Conservation (phyloP, 2,797 vertebrate species). For the Sebastes alutus region DNA sequence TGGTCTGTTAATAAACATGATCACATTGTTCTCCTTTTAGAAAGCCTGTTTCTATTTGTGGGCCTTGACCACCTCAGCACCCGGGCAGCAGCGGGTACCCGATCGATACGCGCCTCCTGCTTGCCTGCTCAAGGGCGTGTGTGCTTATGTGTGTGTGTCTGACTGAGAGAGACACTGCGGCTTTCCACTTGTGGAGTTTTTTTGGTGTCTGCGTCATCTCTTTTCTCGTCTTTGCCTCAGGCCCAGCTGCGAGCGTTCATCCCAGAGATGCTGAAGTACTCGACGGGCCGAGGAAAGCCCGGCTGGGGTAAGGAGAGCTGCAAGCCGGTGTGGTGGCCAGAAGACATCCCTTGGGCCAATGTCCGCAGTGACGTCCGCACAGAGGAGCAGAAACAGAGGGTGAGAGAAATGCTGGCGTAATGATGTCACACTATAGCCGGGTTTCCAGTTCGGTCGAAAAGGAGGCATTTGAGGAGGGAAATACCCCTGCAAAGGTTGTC, state of each 20-base stretch:
- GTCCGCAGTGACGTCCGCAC: constrained; percentile 97
- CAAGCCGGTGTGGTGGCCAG: constrained; percentile 98
- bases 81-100: constrained; percentile 31
- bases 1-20: constrained; percentile 65
- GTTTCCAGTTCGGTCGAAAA: too few species aligned
- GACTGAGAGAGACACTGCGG: neutral
- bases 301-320: constrained; percentile 99
- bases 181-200: constrained; percentile 5
- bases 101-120: constrained; percentile 65
- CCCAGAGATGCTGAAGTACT: constrained; percentile 99
- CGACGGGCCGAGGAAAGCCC: constrained; percentile 96
- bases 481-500: too few species aligned
- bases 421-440: neutral
- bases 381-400: constrained; percentile 97
- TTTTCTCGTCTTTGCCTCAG: constrained; percentile 69
- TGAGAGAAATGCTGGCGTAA: constrained; percentile 55
- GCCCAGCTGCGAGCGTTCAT: constrained; percentile 98
- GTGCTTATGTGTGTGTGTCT: neutral
- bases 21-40: constrained; percentile 60
- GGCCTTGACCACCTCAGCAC: constrained; percentile 54
- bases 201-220: neutral
- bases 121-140: constrained; percentile 61
- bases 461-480: too few species aligned
- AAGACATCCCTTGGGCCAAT: constrained; percentile 98
- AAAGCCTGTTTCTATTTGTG: constrained; percentile 68